phyloP scores from a whole-genome alignment of 2,888 invertebrate species.

The Protonemura montana region DNA sequence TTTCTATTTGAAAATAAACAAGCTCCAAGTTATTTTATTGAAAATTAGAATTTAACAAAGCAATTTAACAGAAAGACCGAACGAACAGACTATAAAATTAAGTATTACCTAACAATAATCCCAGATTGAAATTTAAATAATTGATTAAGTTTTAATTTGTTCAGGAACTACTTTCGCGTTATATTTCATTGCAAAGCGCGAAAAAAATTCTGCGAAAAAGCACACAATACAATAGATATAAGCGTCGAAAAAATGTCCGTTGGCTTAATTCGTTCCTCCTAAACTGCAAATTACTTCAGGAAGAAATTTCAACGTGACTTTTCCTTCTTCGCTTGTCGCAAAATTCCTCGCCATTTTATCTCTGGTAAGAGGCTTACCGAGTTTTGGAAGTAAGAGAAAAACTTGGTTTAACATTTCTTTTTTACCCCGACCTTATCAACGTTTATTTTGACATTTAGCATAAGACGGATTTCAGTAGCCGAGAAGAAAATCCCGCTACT shows the following conservation, averaged over 20 bases:
- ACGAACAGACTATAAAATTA: background rate
- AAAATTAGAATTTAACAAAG: background rate
- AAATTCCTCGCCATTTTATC: background rate
- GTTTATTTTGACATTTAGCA: conserved; percentile 12
- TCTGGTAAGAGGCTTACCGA: background rate
- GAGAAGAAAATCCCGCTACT: background rate
- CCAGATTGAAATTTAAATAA: background rate
- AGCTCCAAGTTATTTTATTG: background rate
- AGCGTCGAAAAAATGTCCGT: background rate
- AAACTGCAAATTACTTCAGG: background rate
- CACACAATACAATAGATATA: background rate
- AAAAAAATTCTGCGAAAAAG: background rate
- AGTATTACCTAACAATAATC: background rate
- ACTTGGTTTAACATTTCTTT: background rate
- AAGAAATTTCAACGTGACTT: background rate
- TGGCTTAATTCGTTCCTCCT: background rate
- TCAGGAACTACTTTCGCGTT: background rate
- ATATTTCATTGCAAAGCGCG: background rate
- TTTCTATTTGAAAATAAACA: background rate
- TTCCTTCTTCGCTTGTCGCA: background rate
- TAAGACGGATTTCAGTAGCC: background rate
- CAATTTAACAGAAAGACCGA: background rate
- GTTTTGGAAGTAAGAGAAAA: background rate
- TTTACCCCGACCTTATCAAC: background rate
- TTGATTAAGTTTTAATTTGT: background rate